Percentiles rank a stretch among this genome's conserved stretches.
Evolutionary conservation across 2,797 vertebrate species (phyloP).

Genomic region (Pantherophis alleghaniensis): DNA sequence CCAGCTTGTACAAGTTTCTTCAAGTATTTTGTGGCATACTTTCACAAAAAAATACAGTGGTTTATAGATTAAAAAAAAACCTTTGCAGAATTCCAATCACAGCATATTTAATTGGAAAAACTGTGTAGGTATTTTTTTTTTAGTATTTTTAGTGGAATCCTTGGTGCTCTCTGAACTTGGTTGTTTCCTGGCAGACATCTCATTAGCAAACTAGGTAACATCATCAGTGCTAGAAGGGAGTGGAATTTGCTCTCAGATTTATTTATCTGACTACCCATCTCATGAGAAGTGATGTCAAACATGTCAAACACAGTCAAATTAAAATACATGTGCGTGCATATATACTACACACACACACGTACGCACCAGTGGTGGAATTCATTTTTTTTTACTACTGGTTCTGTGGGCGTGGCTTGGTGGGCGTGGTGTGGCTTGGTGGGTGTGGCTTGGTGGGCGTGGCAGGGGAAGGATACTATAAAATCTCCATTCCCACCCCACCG

Average conservation of each 20-base stretch:
- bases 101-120: background rate
- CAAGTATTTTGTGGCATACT: background rate
- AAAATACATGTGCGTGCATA: background rate
- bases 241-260: background rate
- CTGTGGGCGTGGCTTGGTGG: too few relatives aligned
- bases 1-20: fast-evolving
- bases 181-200: background rate
- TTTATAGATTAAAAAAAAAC: background rate
- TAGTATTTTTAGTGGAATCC: background rate
- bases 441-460: too few relatives aligned
- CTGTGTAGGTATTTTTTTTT: background rate
- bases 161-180: background rate
- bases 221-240: background rate
- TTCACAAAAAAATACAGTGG: background rate
- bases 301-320: background rate
- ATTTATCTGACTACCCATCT: background rate
- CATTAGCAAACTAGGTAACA: background rate
- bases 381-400: too few relatives aligned
- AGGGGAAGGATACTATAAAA: too few relatives aligned
- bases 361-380: too few relatives aligned
- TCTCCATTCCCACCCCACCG: too few relatives aligned
- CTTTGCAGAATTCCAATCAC: background rate
- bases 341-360: too few relatives aligned
- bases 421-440: too few relatives aligned
- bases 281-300: background rate